A percentile compares a stretch with the other conserved stretches of the same genome.
Evolutionary conservation across 2,888 invertebrate genomes (phyloP).

Genomic region (Agonopterix alstromeriana): DNA sequence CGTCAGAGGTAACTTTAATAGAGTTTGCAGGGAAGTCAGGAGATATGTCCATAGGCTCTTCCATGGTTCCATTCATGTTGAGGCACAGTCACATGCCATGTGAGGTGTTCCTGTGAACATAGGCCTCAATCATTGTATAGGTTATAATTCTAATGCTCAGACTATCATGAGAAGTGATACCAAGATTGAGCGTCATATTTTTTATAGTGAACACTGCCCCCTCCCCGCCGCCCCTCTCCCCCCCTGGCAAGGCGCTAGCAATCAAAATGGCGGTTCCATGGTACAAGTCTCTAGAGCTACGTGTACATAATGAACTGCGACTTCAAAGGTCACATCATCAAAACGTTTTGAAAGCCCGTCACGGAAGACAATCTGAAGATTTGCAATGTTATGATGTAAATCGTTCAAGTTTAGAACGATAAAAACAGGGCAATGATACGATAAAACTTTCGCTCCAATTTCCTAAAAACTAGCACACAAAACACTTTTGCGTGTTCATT

Average conservation of each 20-base stretch:
- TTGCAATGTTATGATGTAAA: no score
- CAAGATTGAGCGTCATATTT: conserved; percentile 52
- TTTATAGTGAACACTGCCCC: conserved; percentile 41
- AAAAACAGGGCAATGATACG: no score
- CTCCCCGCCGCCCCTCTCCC: conserved; percentile 41
- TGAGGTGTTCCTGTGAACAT: conserved; percentile 44
- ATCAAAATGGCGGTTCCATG: conserved; percentile 71
- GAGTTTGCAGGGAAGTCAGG: conserved; percentile 15
- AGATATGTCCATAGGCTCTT: conserved; percentile 41
- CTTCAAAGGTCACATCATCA: conserved; percentile 29
- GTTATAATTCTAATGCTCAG: conserved; percentile 36
- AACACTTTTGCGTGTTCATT: no score
- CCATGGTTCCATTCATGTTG: conserved; percentile 62
- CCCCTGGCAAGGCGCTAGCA: conserved; percentile 60
- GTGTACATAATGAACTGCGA: conserved; percentile 43
- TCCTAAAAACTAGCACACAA: no score
- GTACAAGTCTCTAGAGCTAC: conserved; percentile 49
- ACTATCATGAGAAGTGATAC: conserved; percentile 35
- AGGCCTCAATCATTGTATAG: conserved; percentile 25
- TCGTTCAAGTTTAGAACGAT: no score
- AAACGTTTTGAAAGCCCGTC: conserved; percentile 9
- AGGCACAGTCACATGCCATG: conserved; percentile 45
- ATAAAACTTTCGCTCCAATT: no score
- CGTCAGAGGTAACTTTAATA: conserved; percentile 19
- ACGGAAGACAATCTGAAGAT: neutral